Percentiles rank a stretch among this genome's conserved stretches.
Conservation (phyloP, 2,113 vertebrate genomes). For the Montifringilla adamsi region DNA sequence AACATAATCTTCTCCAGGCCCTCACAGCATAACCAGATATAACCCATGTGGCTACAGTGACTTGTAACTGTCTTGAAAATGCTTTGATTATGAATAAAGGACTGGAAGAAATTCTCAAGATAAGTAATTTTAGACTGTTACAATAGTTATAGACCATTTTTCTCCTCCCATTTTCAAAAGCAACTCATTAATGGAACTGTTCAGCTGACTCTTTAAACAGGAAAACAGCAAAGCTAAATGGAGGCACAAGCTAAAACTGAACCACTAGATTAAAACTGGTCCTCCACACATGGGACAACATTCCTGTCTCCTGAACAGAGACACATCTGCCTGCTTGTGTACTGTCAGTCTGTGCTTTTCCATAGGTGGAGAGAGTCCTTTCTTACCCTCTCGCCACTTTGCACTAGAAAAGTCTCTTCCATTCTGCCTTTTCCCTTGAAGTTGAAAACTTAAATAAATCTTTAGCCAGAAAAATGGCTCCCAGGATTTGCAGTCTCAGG, state of each 20-base stretch:
- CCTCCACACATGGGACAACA: neutral
- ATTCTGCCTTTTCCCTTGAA: neutral
- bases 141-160: rapidly evolving
- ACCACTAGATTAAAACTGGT: neutral
- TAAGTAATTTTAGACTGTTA: neutral
- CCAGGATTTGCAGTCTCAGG: neutral
- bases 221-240: neutral
- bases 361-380: neutral
- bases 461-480: neutral
- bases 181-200: neutral
- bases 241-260: neutral
- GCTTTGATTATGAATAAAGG: neutral
- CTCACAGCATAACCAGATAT: neutral
- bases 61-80: neutral
- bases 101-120: neutral
- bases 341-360: neutral
- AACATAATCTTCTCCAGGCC: neutral
- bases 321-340: rapidly evolving
- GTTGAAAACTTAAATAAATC: neutral
- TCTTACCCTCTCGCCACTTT: neutral
- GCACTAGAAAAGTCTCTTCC: neutral
- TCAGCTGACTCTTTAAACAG: neutral
- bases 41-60: neutral
- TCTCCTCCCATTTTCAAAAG: neutral
- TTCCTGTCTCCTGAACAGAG: neutral